Conservation (phyloP, 2,888 invertebrate genomes). For the Strigamia transsilvanica region DNA sequence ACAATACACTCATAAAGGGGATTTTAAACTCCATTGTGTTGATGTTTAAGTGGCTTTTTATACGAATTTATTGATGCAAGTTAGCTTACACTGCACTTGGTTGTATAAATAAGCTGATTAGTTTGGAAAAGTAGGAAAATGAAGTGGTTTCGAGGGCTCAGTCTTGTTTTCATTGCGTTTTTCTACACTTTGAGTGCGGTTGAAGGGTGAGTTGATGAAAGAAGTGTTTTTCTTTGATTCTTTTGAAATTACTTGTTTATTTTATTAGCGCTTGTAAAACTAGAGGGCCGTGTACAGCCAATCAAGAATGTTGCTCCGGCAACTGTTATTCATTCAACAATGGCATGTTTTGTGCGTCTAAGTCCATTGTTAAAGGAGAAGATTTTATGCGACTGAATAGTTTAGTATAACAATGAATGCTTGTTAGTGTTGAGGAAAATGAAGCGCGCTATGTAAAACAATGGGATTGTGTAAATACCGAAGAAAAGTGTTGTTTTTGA, state of each 20-base stretch:
- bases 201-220: not conserved
- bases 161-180: not conserved
- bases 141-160: not conserved
- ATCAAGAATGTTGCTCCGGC: constrained; percentile 1
- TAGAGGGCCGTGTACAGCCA: not conserved
- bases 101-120: not conserved
- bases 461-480: too few species aligned
- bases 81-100: not conserved
- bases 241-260: constrained; percentile 7
- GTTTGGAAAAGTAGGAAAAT: not conserved
- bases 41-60: not conserved
- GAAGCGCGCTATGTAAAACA: too few species aligned
- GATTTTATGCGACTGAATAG: constrained; percentile 8
- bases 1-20: not conserved
- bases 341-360: constrained; percentile 7
- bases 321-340: constrained; percentile 17
- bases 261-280: constrained; percentile 13
- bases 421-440: not conserved
- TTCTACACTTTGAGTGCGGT: not conserved
- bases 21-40: constrained; percentile 31
- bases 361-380: not conserved
- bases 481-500: too few species aligned
- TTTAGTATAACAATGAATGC: not conserved
- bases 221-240: not conserved
- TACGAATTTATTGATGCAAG: not conserved